Conservation (phyloP, 2,113 vertebrate species). For the Colius striatus region DNA sequence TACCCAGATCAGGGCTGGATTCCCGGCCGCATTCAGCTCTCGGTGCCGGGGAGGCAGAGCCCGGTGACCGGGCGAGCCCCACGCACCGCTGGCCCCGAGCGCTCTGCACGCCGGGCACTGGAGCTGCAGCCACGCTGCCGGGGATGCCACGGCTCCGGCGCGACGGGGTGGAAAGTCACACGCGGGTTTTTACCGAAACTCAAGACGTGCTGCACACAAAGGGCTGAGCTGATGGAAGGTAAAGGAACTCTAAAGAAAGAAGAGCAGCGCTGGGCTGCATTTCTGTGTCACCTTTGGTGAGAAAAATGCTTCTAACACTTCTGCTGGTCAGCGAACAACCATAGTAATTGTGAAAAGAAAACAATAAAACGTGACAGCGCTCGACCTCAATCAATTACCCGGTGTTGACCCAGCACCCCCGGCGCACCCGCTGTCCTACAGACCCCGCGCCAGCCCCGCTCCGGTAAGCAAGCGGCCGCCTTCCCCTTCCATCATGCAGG, state of each 20-base stretch:
- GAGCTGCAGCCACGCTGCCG: not conserved
- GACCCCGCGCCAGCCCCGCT: not conserved
- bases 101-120: not conserved
- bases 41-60: not conserved
- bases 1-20: fast-evolving
- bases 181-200: not conserved
- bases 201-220: not conserved
- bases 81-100: fast-evolving
- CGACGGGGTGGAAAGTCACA: not conserved
- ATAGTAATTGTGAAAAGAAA: not conserved
- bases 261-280: not conserved
- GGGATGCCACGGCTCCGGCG: not conserved
- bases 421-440: not conserved
- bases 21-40: fast-evolving
- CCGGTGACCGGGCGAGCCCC: not conserved
- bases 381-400: not conserved
- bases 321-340: not conserved
- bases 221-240: not conserved
- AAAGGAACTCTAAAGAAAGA: not conserved
- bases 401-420: not conserved
- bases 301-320: not conserved
- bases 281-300: not conserved
- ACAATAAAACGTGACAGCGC: not conserved
- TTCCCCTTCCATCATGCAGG: not conserved
- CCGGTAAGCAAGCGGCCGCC: fast-evolving